Evolutionary conservation across 1,140 invertebrate genomes (phyloP), one percentile per base, ranked within the genome.

Genomic region (Scaptomyza hsui): DNA sequence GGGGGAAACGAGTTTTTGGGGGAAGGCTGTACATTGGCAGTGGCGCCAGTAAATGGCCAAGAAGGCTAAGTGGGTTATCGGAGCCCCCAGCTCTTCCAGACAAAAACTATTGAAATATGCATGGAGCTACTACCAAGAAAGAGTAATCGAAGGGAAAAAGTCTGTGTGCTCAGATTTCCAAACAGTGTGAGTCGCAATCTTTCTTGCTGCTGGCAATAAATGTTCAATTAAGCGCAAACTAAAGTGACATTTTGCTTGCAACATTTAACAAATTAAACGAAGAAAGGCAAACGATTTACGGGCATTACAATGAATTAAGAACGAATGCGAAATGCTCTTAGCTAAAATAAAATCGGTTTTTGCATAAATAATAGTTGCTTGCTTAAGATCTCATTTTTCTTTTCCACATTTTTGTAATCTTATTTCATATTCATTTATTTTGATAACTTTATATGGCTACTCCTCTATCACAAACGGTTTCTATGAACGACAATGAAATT

Each of bases 41-140:
- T 57, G 62, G 62, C 62, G 62, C 62, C 62, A 65, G 10, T 32
- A n/a, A 26, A 57, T 45, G 19, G 41, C 51, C 32, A 24, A n/a
- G n/a, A n/a, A 6, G 15, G 44, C 19, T 57, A 41, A 56, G 73
- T 81, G 72, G 77, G 70, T 74, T 78, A 78, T 75, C 18, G 21
- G 26, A 13, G 13, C 19, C 2, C 12, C 15, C 60, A 3, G 15
- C 26, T n/a, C 19, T 21, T 29, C 26, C 78, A 72, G 53, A 73
- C 68, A 56, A 68, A 47, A 72, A 72, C 72, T 81, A 81, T 81
- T 80, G 60, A 73, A 81, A 76, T 72, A 80, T 75, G 51, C 75
- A 78, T 55, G 32, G 32, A 29, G n/a, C 13, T 18, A 15, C 10
- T 4, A 13, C 19, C 7, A 2, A 1, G 4, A 59, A 12, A 10